These are phyloP conservation scores for Furnarius figulus DNA, from an alignment of 2,113 vertebrate genomes.

Conservation along the genomic window DNA sequence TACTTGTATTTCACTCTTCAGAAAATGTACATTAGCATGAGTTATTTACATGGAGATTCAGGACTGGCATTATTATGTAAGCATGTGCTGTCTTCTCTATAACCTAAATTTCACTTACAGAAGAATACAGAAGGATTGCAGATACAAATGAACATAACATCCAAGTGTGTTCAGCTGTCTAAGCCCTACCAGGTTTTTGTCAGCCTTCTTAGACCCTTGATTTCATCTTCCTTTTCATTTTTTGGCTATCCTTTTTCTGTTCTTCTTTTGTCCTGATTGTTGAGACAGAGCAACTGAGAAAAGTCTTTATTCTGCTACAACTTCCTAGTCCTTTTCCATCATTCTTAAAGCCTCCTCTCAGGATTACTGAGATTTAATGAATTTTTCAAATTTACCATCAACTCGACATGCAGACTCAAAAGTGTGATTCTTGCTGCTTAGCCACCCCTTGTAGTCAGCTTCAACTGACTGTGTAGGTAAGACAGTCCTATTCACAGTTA, in stretches of 20 bases:
- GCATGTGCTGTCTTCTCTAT: background rate
- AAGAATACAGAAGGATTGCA: background rate
- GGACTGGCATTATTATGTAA: background rate
- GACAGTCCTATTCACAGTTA: background rate
- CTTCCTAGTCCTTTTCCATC: background rate
- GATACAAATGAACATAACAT: background rate
- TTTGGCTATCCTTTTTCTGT: background rate
- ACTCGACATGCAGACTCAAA: background rate
- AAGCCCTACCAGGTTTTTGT: background rate
- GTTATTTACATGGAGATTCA: background rate
- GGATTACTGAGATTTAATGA: background rate
- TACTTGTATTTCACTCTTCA: background rate
- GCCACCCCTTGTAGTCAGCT: background rate
- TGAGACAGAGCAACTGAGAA: background rate
- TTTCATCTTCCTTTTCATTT: background rate
- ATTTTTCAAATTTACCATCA: slow-evolving; percentile 10
- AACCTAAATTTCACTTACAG: background rate
- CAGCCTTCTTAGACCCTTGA: background rate
- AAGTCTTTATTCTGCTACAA: background rate
- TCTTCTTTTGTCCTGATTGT: background rate
- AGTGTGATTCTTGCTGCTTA: background rate
- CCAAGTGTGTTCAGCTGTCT: background rate
- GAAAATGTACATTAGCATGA: background rate
- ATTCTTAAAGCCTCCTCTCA: background rate
- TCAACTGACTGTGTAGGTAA: background rate